These are phyloP conservation scores for Anagrus nilaparvatae DNA, from an alignment of 1,140 invertebrate species.

Conservation along the genomic window DNA sequence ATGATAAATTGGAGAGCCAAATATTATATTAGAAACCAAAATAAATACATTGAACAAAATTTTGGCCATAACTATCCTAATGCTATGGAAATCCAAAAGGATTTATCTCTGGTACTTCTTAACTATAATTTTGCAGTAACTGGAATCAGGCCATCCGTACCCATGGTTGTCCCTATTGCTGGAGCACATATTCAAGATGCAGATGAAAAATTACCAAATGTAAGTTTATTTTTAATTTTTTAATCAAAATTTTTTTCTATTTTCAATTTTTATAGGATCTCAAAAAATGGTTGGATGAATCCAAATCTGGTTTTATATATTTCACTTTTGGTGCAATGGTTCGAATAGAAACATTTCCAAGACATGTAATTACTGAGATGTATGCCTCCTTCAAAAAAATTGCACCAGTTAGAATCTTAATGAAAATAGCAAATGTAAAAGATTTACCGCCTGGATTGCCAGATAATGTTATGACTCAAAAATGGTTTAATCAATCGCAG, in stretches of 20 bases:
- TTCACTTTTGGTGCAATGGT: conserved; percentile 60
- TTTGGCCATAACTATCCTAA: conserved; percentile 33
- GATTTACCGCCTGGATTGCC: conserved; percentile 36
- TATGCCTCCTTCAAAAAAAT: conserved; percentile 26
- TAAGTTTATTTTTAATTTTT: too few species aligned
- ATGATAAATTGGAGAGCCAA: too few species aligned
- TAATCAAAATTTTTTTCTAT: too few species aligned
- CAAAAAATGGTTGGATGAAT: conserved; percentile 52
- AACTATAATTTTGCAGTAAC: conserved; percentile 48
- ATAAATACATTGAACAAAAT: conserved; percentile 29
- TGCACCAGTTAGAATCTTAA: conserved; percentile 25
- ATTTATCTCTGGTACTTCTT: conserved; percentile 42
- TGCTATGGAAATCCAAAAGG: conserved; percentile 36
- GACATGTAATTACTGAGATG: conserved; percentile 16
- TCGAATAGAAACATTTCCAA: conserved; percentile 46
- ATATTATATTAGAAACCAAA: conserved; percentile 19
- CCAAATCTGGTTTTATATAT: conserved; percentile 56
- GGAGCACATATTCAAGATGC: conserved; percentile 44
- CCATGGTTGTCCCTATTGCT: conserved; percentile 47
- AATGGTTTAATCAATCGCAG: conserved; percentile 54
- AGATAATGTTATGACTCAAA: conserved; percentile 47
- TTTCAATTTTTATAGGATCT: conserved; percentile 45
- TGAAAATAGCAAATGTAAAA: conserved; percentile 22
- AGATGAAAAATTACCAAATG: conserved; percentile 15
- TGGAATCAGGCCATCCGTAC: conserved; percentile 37